Conservation (phyloP, 2,113 vertebrate genomes). For the Phyllostomus discolor region DNA sequence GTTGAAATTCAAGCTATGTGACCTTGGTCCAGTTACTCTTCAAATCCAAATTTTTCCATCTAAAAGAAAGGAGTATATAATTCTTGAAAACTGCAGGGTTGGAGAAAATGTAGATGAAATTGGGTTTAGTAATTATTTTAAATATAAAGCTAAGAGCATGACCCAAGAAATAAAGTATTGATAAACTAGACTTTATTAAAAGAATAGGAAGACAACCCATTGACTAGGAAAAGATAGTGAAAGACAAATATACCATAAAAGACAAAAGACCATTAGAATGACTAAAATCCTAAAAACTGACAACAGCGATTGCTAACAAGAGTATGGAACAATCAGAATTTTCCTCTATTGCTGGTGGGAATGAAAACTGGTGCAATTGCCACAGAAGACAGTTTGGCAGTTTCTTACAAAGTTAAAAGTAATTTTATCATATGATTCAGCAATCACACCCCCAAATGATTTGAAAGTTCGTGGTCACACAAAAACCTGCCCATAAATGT, state of each 20-base stretch:
- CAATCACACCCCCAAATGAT: background rate
- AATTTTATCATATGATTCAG: background rate
- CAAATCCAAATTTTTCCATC: background rate
- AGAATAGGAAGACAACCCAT: background rate
- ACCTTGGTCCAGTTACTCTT: background rate
- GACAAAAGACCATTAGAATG: background rate
- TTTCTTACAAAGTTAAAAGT: background rate
- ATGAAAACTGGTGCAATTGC: background rate
- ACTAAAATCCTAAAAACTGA: background rate
- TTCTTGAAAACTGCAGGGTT: background rate
- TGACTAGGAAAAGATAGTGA: background rate
- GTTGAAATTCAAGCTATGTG: background rate
- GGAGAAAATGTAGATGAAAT: background rate
- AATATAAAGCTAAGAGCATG: background rate
- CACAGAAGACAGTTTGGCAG: background rate
- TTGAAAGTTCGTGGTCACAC: background rate
- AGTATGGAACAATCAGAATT: background rate
- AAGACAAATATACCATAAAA: background rate
- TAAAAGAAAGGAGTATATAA: background rate
- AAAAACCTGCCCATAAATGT: background rate
- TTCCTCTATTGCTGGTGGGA: background rate
- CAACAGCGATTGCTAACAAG: background rate
- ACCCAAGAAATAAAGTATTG: background rate
- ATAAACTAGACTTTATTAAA: background rate
- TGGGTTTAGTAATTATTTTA: background rate